These are phyloP conservation scores for Tetramorium bicarinatum DNA, from an alignment of 2,888 invertebrate species.

Conservation along the genomic window DNA sequence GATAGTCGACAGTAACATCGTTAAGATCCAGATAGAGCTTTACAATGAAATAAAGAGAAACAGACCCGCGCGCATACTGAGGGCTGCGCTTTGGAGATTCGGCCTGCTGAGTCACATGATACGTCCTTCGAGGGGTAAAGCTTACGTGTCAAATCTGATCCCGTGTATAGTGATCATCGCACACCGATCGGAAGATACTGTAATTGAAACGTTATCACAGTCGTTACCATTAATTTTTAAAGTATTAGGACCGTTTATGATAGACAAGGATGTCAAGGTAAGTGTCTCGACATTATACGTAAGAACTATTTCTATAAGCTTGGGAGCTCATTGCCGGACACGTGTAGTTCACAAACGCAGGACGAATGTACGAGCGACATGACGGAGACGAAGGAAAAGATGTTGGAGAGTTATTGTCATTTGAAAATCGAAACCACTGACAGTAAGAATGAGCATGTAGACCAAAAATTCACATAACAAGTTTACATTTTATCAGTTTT, in stretches of 20 bases:
- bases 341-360: slow-evolving; percentile 64
- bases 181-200: slow-evolving; percentile 90
- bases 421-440: slow-evolving; percentile 79
- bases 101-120: slow-evolving; percentile 92
- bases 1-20: slow-evolving; percentile 90
- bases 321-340: slow-evolving; percentile 58
- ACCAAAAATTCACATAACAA: neutral
- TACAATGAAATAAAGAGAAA: slow-evolving; percentile 94
- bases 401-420: slow-evolving; percentile 78
- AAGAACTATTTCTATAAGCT: neutral
- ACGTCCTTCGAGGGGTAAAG: slow-evolving; percentile 92
- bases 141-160: slow-evolving; percentile 92
- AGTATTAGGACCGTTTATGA: slow-evolving; percentile 90
- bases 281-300: slow-evolving; percentile 1
- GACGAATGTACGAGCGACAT: slow-evolving; percentile 65
- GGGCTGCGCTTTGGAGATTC: slow-evolving; percentile 93
- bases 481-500: slow-evolving; percentile 7
- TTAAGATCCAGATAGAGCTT: slow-evolving; percentile 92
- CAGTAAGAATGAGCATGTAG: slow-evolving; percentile 71
- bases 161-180: slow-evolving; percentile 92
- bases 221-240: slow-evolving; percentile 90
- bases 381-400: slow-evolving; percentile 75
- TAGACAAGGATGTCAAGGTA: slow-evolving; percentile 91
- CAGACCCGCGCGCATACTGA: slow-evolving; percentile 90
- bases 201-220: slow-evolving; percentile 90